phyloP scores from a whole-genome alignment of 2,888 invertebrate species.

The Lamellibrachia columna region DNA sequence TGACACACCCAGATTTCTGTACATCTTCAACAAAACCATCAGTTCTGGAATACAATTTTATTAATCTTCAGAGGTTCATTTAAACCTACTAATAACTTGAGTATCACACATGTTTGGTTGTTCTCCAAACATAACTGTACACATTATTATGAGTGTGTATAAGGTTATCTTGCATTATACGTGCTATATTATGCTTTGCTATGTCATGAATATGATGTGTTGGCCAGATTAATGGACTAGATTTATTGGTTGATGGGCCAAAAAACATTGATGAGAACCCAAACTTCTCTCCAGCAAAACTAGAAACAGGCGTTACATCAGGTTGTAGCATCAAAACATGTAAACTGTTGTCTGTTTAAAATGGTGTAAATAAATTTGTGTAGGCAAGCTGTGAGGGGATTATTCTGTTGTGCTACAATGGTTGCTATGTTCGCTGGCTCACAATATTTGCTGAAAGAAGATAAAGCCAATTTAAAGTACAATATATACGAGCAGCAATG shows the following conservation, averaged over 20 bases:
- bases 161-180: not conserved
- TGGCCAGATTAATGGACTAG: not conserved
- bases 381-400: not conserved
- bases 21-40: not conserved
- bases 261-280: not conserved
- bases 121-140: not conserved
- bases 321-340: not conserved
- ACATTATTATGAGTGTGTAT: not conserved
- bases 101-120: not conserved
- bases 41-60: not conserved
- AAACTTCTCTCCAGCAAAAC: not conserved
- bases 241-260: not conserved
- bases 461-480: not conserved
- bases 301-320: not conserved
- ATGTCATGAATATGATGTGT: not conserved
- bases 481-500: not conserved
- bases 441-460: not conserved
- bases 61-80: not conserved
- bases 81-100: not conserved
- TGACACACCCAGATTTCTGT: not conserved
- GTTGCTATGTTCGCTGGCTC: not conserved
- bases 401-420: too few species aligned
- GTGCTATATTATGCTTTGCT: not conserved
- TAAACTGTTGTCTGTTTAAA: not conserved
- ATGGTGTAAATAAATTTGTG: not conserved